Evolutionary conservation across 2,113 vertebrate genomes (phyloP).

Genomic region (Brienomyrus longianalis): DNA sequence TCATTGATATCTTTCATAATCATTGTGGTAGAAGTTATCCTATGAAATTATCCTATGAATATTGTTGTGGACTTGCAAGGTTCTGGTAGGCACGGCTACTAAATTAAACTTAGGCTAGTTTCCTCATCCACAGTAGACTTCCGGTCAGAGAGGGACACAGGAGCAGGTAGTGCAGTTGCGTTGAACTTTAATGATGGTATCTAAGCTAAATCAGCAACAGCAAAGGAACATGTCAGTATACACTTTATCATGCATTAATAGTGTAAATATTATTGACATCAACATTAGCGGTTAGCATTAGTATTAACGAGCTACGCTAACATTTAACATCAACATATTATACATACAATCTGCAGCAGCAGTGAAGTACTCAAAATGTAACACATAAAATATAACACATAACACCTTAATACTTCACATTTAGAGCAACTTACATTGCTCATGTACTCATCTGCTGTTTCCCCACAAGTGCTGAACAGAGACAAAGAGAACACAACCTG

Average conservation of each 20-base stretch:
- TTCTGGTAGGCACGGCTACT: neutral
- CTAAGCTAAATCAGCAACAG: neutral
- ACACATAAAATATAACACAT: no score
- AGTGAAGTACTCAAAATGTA: no score
- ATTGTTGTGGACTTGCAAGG: neutral
- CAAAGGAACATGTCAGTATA: neutral
- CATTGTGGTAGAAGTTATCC: no score
- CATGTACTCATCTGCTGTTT: no score
- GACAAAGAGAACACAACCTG: constrained; percentile 44
- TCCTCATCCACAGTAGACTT: neutral
- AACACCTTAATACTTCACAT: no score
- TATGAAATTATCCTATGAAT: no score
- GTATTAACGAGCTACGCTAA: neutral
- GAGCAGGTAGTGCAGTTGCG: neutral
- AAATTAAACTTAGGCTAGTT: neutral
- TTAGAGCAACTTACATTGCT: no score
- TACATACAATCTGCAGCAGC: no score
- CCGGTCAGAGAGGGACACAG: neutral
- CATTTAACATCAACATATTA: neutral
- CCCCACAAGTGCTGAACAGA: no score
- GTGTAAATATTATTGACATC: neutral
- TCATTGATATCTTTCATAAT: no score
- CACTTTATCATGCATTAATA: neutral
- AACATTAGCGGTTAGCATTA: neutral
- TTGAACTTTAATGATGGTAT: neutral